These are phyloP conservation scores for Mus spretus DNA, from an alignment of 2,797 vertebrate genomes.

Conservation along the genomic window DNA sequence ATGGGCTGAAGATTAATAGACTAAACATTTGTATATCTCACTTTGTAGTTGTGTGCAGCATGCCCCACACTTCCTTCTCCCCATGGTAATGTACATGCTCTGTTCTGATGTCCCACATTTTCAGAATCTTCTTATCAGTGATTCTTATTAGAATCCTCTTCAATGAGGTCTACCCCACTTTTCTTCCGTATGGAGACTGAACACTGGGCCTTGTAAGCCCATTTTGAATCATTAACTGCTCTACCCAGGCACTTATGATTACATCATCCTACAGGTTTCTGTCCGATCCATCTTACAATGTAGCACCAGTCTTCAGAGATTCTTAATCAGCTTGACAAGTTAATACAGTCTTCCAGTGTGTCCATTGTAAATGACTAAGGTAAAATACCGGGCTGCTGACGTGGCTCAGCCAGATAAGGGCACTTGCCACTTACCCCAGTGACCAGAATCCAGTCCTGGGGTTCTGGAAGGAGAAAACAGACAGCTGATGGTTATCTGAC, in stretches of 20 bases:
- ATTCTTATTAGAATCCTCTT: neutral
- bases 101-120: neutral
- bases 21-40: conserved; percentile 21
- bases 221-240: neutral
- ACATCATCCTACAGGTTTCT: neutral
- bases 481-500: neutral
- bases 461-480: neutral
- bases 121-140: neutral
- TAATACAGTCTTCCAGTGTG: neutral
- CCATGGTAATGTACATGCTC: neutral
- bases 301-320: neutral
- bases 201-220: neutral
- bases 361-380: conserved; percentile 42
- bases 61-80: neutral
- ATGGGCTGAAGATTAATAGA: conserved; percentile 1
- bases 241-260: neutral
- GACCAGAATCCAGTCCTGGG: neutral
- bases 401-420: neutral
- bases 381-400: neutral
- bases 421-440: neutral
- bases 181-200: neutral
- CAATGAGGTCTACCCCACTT: neutral
- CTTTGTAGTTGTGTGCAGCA: neutral
- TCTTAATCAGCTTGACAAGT: neutral
- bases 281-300: neutral